Conservation (phyloP, 2,888 invertebrate genomes). For the Panopea generosa region DNA sequence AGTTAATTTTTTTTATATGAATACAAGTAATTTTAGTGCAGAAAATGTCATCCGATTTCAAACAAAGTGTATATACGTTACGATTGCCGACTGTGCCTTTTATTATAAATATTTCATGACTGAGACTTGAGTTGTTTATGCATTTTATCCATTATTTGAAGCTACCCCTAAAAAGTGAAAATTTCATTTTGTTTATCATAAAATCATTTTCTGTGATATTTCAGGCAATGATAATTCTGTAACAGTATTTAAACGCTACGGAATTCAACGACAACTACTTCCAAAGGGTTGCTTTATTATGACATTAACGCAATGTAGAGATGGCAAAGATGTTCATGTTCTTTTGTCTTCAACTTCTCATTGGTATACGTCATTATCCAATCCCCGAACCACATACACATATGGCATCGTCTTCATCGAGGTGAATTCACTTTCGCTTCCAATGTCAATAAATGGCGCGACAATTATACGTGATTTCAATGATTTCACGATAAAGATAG, state of each 20-base stretch:
- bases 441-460: constrained; percentile 10
- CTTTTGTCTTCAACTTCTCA: constrained; percentile 33
- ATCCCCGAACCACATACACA: constrained; percentile 3
- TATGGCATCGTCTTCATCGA: background rate
- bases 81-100: too few relatives aligned
- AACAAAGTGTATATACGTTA: too few relatives aligned
- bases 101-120: too few relatives aligned
- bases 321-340: constrained; percentile 20
- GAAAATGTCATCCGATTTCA: too few relatives aligned
- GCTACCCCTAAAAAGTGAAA: too few relatives aligned
- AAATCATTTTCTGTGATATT: background rate
- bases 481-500: constrained; percentile 2
- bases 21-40: too few relatives aligned
- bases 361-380: constrained; percentile 27
- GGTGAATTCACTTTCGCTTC: background rate
- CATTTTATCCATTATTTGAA: too few relatives aligned
- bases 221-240: background rate
- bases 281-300: constrained; percentile 37
- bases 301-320: constrained; percentile 20
- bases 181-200: too few relatives aligned
- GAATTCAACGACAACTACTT: constrained; percentile 20
- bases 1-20: too few relatives aligned
- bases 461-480: background rate
- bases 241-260: constrained; percentile 24
- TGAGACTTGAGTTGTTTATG: too few relatives aligned